phyloP scores from a whole-genome alignment of 2,797 vertebrate species.

The Sebastes jordani region DNA sequence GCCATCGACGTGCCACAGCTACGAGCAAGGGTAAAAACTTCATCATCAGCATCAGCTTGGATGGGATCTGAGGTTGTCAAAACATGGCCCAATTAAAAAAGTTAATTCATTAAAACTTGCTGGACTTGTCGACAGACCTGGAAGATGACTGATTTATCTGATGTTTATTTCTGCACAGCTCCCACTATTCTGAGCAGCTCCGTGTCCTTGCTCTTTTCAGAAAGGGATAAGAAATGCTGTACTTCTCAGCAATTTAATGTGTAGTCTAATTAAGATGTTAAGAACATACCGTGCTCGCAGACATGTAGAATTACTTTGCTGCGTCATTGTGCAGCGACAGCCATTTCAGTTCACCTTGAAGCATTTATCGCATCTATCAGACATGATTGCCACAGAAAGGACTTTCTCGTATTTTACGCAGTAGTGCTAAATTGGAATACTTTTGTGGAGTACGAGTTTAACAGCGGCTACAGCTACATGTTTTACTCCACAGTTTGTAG shows the following conservation, averaged over 20 bases:
- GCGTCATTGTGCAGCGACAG: constrained; percentile 6
- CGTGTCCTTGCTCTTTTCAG: constrained; percentile 42
- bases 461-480: not conserved
- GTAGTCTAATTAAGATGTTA: constrained; percentile 62
- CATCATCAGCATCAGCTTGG: constrained; percentile 20
- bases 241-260: constrained; percentile 47
- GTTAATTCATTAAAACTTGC: constrained; percentile 76
- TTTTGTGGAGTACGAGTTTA: not conserved
- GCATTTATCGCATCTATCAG: constrained; percentile 31
- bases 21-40: constrained; percentile 30
- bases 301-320: constrained; percentile 25
- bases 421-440: constrained; percentile 7
- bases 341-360: constrained; percentile 34
- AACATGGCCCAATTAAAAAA: constrained; percentile 73
- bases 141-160: constrained; percentile 66
- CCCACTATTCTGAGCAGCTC: constrained; percentile 12
- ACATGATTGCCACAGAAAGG: constrained; percentile 12
- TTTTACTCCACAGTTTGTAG: not conserved
- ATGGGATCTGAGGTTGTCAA: constrained; percentile 64
- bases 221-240: constrained; percentile 32
- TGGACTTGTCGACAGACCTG: constrained; percentile 58
- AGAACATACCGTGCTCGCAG: constrained; percentile 24
- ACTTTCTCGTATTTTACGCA: not conserved
- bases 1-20: constrained; percentile 40
- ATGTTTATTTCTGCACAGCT: constrained; percentile 59